These are phyloP conservation scores for Cliona cf. orientalis DNA, from an alignment of 37 sponge, comb jelly and placozoan genomes.

Conservation along the genomic window DNA sequence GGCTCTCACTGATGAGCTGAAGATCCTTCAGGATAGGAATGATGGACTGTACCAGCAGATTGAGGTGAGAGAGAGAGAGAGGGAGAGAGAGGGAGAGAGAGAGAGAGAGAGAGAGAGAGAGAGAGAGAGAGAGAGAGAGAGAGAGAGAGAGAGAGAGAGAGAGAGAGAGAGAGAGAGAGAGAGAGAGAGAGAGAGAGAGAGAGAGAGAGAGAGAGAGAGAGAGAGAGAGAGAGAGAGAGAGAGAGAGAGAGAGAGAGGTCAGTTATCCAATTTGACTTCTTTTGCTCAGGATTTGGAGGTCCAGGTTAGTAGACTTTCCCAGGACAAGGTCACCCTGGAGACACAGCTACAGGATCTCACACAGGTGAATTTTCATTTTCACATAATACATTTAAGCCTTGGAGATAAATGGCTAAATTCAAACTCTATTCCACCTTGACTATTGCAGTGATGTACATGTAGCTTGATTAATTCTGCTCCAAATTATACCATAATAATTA, in stretches of 20 bases:
- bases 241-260: too few species aligned
- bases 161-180: background rate
- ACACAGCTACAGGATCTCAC: constrained; percentile 48
- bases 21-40: constrained; percentile 44
- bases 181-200: background rate
- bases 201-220: background rate
- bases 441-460: background rate
- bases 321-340: constrained; percentile 32
- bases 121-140: background rate
- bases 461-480: background rate
- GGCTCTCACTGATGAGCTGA: constrained; percentile 77
- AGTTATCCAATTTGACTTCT: too few species aligned
- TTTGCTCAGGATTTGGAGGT: constrained; percentile 37
- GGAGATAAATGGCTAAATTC: background rate
- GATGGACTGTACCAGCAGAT: background rate
- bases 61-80: background rate
- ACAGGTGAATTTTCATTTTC: constrained; percentile 17
- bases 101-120: background rate
- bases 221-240: background rate
- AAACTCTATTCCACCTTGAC: background rate
- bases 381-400: background rate
- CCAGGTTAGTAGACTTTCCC: constrained; percentile 5
- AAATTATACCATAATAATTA: background rate
- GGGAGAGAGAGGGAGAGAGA: background rate
- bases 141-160: background rate